phyloP scores from a whole-genome alignment of 1,140 invertebrate genomes.

The Megathymus violae region DNA sequence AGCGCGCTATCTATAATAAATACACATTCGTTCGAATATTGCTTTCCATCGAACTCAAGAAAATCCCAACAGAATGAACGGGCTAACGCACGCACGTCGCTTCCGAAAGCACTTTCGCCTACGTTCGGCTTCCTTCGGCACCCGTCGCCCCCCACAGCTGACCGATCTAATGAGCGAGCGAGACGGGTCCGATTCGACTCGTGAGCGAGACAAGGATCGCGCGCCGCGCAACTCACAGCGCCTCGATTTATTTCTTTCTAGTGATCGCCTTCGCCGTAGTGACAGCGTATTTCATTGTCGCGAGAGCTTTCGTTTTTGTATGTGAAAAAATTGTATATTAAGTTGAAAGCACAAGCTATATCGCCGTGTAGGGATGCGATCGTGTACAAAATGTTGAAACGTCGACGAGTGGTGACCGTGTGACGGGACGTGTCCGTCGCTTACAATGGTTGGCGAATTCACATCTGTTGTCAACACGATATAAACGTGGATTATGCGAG shows the following conservation, averaged over 20 bases:
- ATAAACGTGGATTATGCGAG: conserved; percentile 82
- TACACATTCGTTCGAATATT: conserved; percentile 22
- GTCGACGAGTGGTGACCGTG: conserved; percentile 42
- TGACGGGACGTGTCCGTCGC: conserved; percentile 42
- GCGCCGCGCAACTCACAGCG: conserved; percentile 65
- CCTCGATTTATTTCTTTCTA: conserved; percentile 79
- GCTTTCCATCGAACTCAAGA: conserved; percentile 52
- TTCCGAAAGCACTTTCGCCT: conserved; percentile 77
- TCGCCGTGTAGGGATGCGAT: conserved; percentile 48
- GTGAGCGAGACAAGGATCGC: conserved; percentile 53
- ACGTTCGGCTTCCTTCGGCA: conserved; percentile 58
- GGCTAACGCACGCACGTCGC: conserved; percentile 49
- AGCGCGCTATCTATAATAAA: conserved; percentile 4
- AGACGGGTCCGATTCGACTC: conserved; percentile 37
- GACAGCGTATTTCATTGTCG: conserved; percentile 73
- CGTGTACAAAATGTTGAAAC: conserved; percentile 52
- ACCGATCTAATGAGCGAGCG: conserved; percentile 63
- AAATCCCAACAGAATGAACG: conserved; percentile 62
- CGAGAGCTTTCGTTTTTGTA: conserved; percentile 68
- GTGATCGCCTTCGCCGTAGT: conserved; percentile 71
- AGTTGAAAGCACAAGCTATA: conserved; percentile 61
- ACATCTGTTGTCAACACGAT: conserved; percentile 77
- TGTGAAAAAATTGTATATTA: conserved; percentile 76
- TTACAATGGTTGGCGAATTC: conserved; percentile 64
- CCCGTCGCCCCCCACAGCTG: conserved; percentile 72